Conservation (phyloP, 2,888 invertebrate species). For the Heteromurus nitidus region DNA sequence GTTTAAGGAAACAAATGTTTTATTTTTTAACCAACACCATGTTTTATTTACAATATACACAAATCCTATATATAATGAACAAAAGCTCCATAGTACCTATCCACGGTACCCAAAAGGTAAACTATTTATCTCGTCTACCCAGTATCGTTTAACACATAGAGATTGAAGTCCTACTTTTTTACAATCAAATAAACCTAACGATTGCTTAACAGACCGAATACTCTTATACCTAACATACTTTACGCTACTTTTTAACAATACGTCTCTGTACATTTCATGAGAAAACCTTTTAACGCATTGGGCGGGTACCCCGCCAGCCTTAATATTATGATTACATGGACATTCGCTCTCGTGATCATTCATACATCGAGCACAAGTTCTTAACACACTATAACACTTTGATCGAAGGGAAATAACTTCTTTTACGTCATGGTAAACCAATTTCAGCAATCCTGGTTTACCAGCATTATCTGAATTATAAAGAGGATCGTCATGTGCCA, state of each 20-base stretch:
- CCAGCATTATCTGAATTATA: not conserved
- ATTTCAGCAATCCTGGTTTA: not conserved
- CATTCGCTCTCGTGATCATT: no score
- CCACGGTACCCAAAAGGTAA: no score
- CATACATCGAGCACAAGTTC: not conserved
- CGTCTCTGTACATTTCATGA: not conserved
- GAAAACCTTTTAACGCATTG: not conserved
- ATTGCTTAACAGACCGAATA: not conserved
- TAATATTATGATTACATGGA: no score
- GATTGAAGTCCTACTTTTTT: not conserved
- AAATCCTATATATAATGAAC: no score
- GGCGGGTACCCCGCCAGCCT: no score
- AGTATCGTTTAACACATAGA: no score
- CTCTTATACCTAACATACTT: not conserved
- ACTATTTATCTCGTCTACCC: no score
- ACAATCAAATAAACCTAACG: not conserved
- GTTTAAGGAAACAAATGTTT: no score
- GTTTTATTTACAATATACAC: no score
- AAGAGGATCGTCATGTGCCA: not conserved
- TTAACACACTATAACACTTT: not conserved
- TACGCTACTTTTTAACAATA: not conserved
- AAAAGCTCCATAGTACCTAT: no score
- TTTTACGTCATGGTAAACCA: not conserved
- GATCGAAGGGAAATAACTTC: not conserved
- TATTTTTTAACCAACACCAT: no score